Evolutionary conservation across 2,797 vertebrate genomes (phyloP).

Genomic region (Babyrousa celebensis): DNA sequence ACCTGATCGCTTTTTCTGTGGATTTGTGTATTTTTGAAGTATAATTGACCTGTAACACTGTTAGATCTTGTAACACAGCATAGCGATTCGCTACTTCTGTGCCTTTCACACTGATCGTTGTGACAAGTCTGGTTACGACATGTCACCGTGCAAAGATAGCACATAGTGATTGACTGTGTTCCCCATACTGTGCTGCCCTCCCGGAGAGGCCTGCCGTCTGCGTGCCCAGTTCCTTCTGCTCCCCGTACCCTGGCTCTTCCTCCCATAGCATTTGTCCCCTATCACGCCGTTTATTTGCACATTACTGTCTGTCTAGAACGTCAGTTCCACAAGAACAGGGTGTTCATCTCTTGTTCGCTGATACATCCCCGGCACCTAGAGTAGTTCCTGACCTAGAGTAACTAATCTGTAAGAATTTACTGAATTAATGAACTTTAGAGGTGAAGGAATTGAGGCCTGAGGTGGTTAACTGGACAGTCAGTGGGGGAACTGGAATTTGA

Average conservation of each 20-base stretch:
- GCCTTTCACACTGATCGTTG: too few species aligned
- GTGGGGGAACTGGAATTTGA: not conserved
- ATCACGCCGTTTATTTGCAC: not conserved
- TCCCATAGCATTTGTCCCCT: not conserved
- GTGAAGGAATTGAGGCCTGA: not conserved
- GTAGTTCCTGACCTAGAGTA: not conserved
- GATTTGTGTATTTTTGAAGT: too few species aligned
- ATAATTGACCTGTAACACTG: too few species aligned
- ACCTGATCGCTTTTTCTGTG: too few species aligned
- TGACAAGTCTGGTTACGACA: too few species aligned
- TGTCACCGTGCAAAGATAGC: too few species aligned
- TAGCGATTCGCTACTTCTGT: too few species aligned
- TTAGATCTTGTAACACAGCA: too few species aligned
- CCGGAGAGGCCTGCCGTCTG: not conserved
- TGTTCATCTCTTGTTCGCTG: not conserved
- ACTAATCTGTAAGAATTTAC: not conserved
- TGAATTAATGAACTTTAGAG: not conserved
- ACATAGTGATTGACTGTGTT: too few species aligned
- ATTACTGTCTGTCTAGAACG: not conserved
- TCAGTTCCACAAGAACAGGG: not conserved
- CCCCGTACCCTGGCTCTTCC: not conserved
- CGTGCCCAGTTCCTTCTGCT: not conserved
- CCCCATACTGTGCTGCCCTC: not conserved
- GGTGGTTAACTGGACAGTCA: not conserved
- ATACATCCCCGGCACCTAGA: not conserved